Base-by-base conservation (phyloP, 2,797 vertebrate genomes). In the Prionace glauca region DNA sequence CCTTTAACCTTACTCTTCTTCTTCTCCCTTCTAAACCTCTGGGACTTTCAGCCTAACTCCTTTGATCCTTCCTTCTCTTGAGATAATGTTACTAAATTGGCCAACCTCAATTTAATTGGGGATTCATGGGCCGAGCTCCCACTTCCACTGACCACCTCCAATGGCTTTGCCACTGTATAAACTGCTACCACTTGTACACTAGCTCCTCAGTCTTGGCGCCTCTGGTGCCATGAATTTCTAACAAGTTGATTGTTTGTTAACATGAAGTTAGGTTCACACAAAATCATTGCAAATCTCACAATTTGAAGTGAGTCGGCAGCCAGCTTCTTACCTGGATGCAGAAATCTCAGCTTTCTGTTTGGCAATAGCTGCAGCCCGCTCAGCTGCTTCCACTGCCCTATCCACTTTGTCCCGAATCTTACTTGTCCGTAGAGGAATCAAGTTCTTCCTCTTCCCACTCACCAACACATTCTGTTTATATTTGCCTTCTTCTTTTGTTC, bases 341-440 rank as follows among this genome's bases (percentile, higher is more conserved):
- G 98, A 98, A 2, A 99, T 99, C 98, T 99, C 99, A 0, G 98
- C 98, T 96, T 99, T 99, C 97, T 99, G 99, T 97, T 98, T 98
- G 96, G 99, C 98, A 1, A 99, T 98, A 96, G 99, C 98, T 3
- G 98, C 97, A 0, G 98, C 98, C 96, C 99, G 98, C 97, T 98
- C 98, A 0, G 99, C 99, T 0, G 98, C 98, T 96, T 99, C 99
- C 14, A 99, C 97, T 0, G 98, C 98, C 2, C 99, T 98, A 97
- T 99, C 99, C 97, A 99, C 99, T 97, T 99, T 99, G 98, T 99
- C 99, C 0, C 99, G 97, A 98, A 99, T 99, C 97, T 99, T 99
- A 97, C 99, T 99, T 97, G 98, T 99, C 12, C 99, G 97, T 96
- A 99, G 98, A 0, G 99, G 99, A 97, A 99, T 99, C 95, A 99